Conservation (phyloP, 53 echinoderm and acorn worm species). For the Echinarachnius parma region DNA sequence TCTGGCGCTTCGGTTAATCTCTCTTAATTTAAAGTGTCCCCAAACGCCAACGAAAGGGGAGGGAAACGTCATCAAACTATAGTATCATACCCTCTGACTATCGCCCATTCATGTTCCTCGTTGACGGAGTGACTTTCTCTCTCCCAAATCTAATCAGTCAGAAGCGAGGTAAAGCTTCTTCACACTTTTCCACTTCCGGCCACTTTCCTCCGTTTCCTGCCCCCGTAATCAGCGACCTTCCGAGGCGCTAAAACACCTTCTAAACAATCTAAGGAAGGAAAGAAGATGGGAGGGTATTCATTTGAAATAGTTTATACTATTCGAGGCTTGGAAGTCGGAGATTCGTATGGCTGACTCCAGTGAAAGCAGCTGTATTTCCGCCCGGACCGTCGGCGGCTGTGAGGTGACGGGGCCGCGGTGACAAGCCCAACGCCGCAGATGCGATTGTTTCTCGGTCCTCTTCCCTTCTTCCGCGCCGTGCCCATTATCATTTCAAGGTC, state of each 20-base stretch:
- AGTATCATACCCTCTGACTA: too few species aligned
- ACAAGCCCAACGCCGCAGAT: constrained; percentile 20
- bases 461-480: too few species aligned
- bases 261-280: too few species aligned
- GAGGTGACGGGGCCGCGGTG: constrained; percentile 16
- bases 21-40: constrained; percentile 42
- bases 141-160: too few species aligned
- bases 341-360: not conserved
- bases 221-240: too few species aligned
- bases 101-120: not conserved
- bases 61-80: too few species aligned
- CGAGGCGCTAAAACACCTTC: too few species aligned
- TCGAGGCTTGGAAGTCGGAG: not conserved
- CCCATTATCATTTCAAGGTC: constrained; percentile 14
- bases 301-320: constrained; percentile 12
- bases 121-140: too few species aligned
- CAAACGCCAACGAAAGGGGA: too few species aligned
- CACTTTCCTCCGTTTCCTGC: not conserved
- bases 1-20: constrained; percentile 31
- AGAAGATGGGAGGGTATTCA: too few species aligned
- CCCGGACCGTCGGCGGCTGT: constrained; percentile 20
- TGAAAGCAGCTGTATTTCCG: constrained; percentile 36
- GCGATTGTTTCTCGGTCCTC: constrained; percentile 22
- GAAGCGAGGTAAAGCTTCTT: too few species aligned
- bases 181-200: constrained; percentile 23